Percentiles rank a stretch among this genome's conserved stretches.
Evolutionary conservation across 2,113 vertebrate genomes (phyloP).

Genomic region (Bubo blakistoni): DNA sequence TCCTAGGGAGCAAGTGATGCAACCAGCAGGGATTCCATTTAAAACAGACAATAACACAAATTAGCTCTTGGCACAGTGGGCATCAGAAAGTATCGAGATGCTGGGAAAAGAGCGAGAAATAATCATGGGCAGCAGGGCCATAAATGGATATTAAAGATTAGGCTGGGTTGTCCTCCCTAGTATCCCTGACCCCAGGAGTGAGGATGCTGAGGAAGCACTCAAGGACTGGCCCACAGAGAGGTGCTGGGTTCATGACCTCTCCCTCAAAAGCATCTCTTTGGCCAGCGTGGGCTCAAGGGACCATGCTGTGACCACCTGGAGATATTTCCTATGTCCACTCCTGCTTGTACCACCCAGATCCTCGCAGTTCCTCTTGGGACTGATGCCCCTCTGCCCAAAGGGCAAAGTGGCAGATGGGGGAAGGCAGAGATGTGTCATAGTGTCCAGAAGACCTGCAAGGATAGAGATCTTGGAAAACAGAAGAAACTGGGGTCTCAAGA

Average conservation of each 20-base stretch:
- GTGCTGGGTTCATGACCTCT: background rate
- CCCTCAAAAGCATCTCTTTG: background rate
- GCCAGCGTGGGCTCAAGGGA: background rate
- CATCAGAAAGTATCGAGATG: background rate
- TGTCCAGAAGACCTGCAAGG: background rate
- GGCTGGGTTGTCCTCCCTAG: background rate
- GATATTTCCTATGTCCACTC: fast-evolving
- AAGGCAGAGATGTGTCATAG: background rate
- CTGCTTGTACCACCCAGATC: background rate
- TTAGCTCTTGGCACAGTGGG: background rate
- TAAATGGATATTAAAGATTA: background rate
- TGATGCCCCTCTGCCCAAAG: fast-evolving
- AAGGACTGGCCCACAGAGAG: fast-evolving
- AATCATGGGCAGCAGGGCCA: background rate
- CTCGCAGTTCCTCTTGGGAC: background rate
- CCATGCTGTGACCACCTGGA: fast-evolving
- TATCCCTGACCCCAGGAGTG: no score
- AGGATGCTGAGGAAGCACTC: background rate
- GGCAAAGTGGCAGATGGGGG: fast-evolving
- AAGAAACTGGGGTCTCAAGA: fast-evolving
- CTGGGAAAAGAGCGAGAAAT: background rate
- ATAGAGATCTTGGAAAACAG: background rate
- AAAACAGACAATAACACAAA: fast-evolving
- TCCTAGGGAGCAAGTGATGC: background rate
- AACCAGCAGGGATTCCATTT: background rate